Conservation (phyloP, 2,888 invertebrate species). For the Agonopterix alstromeriana region DNA sequence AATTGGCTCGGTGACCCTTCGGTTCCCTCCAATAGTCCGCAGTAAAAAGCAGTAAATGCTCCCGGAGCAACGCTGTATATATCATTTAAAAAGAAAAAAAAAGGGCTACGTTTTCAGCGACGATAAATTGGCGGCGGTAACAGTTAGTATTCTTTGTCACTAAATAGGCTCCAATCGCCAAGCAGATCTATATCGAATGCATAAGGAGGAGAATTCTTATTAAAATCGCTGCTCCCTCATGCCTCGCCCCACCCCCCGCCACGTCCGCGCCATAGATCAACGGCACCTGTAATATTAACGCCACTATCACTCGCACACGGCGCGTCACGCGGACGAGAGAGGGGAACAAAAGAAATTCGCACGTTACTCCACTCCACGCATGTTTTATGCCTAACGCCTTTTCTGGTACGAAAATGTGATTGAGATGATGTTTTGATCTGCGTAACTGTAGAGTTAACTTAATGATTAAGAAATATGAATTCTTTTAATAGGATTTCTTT, state of each 20-base stretch:
- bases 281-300: constrained; percentile 60
- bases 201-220: background rate
- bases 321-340: constrained; percentile 13
- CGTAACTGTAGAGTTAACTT: background rate
- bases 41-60: no score
- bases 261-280: constrained; percentile 50
- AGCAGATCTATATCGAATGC: no score
- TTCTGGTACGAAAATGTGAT: background rate
- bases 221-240: constrained; percentile 13
- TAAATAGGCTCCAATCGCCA: no score
- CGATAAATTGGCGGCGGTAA: no score
- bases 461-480: background rate
- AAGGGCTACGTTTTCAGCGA: no score
- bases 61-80: no score
- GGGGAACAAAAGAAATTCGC: background rate
- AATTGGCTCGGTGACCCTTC: no score
- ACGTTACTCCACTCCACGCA: background rate
- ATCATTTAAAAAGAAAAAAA: no score
- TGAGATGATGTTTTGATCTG: background rate
- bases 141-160: no score
- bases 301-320: constrained; percentile 55
- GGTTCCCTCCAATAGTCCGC: no score
- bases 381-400: background rate
- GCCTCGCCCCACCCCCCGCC: constrained; percentile 15
- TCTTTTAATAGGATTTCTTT: no score